Percentiles rank a stretch among this genome's conserved stretches.
These are phyloP conservation scores for Hirudo medicinalis DNA, from an alignment of 1,140 invertebrate species.

Conservation along the genomic window DNA sequence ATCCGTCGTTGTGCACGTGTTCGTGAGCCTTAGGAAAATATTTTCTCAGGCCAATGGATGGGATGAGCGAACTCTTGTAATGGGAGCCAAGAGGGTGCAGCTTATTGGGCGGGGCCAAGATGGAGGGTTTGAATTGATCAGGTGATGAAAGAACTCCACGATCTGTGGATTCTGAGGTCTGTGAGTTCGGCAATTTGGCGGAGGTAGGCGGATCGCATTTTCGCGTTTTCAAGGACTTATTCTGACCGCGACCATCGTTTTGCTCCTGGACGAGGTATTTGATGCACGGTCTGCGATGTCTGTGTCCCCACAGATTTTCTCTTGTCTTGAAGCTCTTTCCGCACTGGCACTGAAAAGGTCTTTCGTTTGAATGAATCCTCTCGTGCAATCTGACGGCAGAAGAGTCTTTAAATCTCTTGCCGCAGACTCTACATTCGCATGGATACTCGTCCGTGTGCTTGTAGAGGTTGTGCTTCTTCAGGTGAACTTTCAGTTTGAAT, in stretches of 20 bases:
- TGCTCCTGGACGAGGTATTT: not conserved
- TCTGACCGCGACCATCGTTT: not conserved
- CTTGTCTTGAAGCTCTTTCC: slow-evolving; percentile 24
- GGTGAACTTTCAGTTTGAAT: slow-evolving; percentile 25
- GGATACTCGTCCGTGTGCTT: slow-evolving; percentile 22
- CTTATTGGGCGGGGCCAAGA: too few relatives aligned
- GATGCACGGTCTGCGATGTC: slow-evolving; percentile 15
- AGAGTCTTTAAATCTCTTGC: slow-evolving; percentile 24
- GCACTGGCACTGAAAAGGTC: slow-evolving; percentile 22
- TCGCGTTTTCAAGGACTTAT: too few relatives aligned
- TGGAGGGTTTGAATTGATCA: too few relatives aligned
- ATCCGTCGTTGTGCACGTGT: too few relatives aligned
- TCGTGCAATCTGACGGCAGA: slow-evolving; percentile 24
- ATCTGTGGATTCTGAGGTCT: too few relatives aligned
- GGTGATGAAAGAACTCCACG: too few relatives aligned
- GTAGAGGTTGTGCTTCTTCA: slow-evolving; percentile 24
- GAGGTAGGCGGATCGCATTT: too few relatives aligned
- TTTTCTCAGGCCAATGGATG: too few relatives aligned
- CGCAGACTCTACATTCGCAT: slow-evolving; percentile 23
- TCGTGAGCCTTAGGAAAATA: too few relatives aligned
- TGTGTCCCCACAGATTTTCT: slow-evolving; percentile 24
- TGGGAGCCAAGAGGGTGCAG: too few relatives aligned
- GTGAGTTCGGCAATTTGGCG: too few relatives aligned
- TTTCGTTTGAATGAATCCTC: slow-evolving; percentile 23
- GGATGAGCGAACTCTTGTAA: too few relatives aligned